Conservation (phyloP, 2,888 invertebrate genomes). For the Acrocera orbiculus region DNA sequence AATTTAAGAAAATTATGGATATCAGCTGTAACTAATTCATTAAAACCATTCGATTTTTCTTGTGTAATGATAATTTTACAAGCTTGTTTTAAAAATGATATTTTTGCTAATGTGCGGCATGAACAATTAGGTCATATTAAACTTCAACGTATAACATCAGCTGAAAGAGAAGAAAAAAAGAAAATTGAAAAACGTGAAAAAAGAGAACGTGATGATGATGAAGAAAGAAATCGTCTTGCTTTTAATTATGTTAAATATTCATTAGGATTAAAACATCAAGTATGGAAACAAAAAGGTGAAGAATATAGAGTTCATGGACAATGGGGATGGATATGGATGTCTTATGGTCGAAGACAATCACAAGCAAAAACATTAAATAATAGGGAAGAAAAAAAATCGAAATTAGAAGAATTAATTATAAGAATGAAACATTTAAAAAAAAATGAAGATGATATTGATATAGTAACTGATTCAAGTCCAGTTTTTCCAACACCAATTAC, state of each 20-base stretch:
- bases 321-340: conserved; percentile 96
- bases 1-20: conserved; percentile 79
- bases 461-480: no score
- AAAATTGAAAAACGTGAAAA: conserved; percentile 85
- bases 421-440: no score
- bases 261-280: conserved; percentile 80
- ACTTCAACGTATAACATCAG: conserved; percentile 65
- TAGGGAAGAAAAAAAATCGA: no score
- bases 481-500: no score
- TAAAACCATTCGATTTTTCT: conserved; percentile 72
- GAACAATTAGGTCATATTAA: conserved; percentile 81
- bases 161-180: conserved; percentile 84
- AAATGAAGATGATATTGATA: no score
- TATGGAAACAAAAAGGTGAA: conserved; percentile 96
- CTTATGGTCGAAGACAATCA: conserved; percentile 33
- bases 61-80: conserved; percentile 74
- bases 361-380: no score
- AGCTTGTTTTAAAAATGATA: conserved; percentile 75
- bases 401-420: no score
- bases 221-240: conserved; percentile 63
- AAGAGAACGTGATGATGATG: conserved; percentile 77
- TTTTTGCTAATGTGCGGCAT: conserved; percentile 92
- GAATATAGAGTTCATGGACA: conserved; percentile 92
- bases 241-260: conserved; percentile 87
- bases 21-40: conserved; percentile 65